Evolutionary conservation across 2,888 invertebrate species (phyloP), one percentile per base, ranked within the genome.

Genomic region (Euproctis similis): DNA sequence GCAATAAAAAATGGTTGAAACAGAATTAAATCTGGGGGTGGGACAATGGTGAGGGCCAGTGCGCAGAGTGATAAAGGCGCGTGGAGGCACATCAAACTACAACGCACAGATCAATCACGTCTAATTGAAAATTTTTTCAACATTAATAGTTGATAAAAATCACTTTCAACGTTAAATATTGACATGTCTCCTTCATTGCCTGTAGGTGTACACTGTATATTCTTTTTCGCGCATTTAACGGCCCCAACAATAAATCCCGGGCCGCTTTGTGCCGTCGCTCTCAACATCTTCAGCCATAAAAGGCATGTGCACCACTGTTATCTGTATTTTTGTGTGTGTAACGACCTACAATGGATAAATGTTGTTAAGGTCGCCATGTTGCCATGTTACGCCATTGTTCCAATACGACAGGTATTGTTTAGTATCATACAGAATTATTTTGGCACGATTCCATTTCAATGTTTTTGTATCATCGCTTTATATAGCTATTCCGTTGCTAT

Each of bases 1-100:
- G 80, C 77, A 81, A 81, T 84, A 82, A 84, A 82, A n/a, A 80
- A 74, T 60, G 62, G 68, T 69, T n/a, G 69, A 72, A 78, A 75
- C 70, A 72, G 71, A 78, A 70, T 81, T 80, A 77, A 80, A 84
- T 81, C 73, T 71, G 63, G 58, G 54, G 62, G n/a, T n/a, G n/a
- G 61, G 68, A 76, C 78, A 81, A 76, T 70, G 59, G 60, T 48
- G 28, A 28, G 43, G n/a, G n/a, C n/a, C 36, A 31, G 35, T 28
- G 26, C 24, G 6, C 16, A 23, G 16, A 16, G 11, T 9, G 29
- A 25, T 34, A 43, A 26, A 28, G 26, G 26, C 26, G 20, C 24
- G n/a, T n/a, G n/a, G 21, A 21, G 20, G 42, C 48, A 30, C 39
- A 48, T 49, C 43, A 53, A 45, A 50, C 59, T 12, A 8, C 46